Conservation (phyloP, 2,113 vertebrate species). For the Lepisosteus oculatus region DNA sequence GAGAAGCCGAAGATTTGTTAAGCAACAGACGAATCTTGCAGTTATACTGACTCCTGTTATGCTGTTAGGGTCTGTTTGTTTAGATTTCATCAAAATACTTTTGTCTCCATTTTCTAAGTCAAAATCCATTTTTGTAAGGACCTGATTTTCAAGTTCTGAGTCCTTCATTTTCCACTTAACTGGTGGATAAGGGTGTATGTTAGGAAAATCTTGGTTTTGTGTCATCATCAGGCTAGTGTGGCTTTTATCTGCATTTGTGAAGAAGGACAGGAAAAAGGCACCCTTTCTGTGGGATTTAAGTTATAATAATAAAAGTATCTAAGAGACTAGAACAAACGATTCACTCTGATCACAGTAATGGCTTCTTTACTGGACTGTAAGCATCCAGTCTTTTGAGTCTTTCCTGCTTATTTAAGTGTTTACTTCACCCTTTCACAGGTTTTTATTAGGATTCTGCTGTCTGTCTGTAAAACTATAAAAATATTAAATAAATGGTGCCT, state of each 20-base stretch:
- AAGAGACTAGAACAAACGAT: no score
- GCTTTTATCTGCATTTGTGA: constrained; percentile 31
- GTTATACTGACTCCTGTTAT: no score
- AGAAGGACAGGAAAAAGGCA: constrained; percentile 32
- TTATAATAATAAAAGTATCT: no score
- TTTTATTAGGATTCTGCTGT: constrained; percentile 64
- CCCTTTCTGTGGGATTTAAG: constrained; percentile 24
- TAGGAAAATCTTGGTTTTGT: no score
- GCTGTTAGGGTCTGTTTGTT: no score
- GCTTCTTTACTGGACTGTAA: no score
- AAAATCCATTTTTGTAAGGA: constrained; percentile 31
- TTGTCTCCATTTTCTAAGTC: constrained; percentile 27
- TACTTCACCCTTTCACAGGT: constrained; percentile 56
- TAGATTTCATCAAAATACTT: background rate
- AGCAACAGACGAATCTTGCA: no score
- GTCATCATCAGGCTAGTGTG: background rate
- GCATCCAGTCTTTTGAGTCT: constrained; percentile 29
- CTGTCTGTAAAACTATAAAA: constrained; percentile 59
- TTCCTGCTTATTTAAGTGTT: constrained; percentile 36
- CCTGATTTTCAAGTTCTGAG: constrained; percentile 39
- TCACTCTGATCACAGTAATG: no score
- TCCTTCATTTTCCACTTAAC: constrained; percentile 31
- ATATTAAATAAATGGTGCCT: constrained; percentile 35
- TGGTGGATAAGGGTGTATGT: constrained; percentile 35
- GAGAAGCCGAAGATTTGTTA: no score